Evolutionary conservation across 1,140 invertebrate genomes (phyloP).

Genomic region (Drosophila sechellia): DNA sequence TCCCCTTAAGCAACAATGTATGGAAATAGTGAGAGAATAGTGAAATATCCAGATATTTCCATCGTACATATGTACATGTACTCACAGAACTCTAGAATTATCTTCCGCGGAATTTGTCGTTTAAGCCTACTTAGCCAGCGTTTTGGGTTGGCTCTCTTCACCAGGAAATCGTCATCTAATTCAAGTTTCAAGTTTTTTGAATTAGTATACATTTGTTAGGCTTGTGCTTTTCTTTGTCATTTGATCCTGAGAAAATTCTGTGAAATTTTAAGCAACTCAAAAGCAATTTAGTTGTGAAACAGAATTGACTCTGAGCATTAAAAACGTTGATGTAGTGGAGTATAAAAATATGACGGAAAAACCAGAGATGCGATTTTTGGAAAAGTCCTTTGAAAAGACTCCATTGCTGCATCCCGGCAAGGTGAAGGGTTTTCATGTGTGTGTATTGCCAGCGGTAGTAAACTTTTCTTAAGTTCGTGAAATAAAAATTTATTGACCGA

Average conservation of each 20-base stretch:
- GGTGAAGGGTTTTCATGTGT: neutral
- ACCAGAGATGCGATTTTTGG: too few relatives aligned
- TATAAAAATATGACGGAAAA: too few relatives aligned
- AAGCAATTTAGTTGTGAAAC: too few relatives aligned
- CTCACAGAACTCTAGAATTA: constrained; percentile 19
- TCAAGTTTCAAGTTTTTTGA: neutral
- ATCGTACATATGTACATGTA: constrained; percentile 15
- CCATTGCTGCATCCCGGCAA: too few relatives aligned
- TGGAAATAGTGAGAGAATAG: neutral
- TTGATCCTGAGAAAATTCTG: too few relatives aligned
- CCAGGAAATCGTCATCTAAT: neutral
- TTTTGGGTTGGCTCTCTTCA: constrained; percentile 8
- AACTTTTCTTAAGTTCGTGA: constrained; percentile 75
- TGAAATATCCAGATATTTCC: constrained; percentile 29
- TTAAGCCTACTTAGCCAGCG: constrained; percentile 7
- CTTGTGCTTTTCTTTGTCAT: neutral
- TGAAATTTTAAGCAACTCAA: too few relatives aligned
- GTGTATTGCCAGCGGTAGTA: constrained; percentile 70
- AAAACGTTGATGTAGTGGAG: too few relatives aligned
- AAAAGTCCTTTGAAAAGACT: too few relatives aligned
- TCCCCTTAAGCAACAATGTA: constrained; percentile 22
- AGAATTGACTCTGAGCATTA: too few relatives aligned
- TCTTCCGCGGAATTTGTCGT: constrained; percentile 7
- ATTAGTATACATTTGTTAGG: constrained; percentile 1
- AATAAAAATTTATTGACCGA: constrained; percentile 81